Evolutionary conservation across 2,113 vertebrate genomes (phyloP), one percentile per base, ranked within the genome.

Genomic region (Beaufortia kweichowensis): DNA sequence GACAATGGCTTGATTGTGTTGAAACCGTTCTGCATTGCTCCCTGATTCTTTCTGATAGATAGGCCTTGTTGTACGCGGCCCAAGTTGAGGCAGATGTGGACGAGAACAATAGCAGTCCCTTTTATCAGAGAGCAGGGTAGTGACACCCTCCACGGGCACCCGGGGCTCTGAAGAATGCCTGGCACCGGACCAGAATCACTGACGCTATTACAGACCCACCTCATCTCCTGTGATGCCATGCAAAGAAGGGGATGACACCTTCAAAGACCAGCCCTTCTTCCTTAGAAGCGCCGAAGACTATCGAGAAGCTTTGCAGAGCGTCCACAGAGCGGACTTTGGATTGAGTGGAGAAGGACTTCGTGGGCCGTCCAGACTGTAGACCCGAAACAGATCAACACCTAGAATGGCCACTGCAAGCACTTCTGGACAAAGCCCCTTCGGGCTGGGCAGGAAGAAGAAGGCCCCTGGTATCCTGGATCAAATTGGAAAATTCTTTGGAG

Each of bases 61-160:
- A 86, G 90, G 89, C 89, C 91, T 94, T 95, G 94, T 98, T 98
- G 94, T 95, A 61, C 78, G 60, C 14, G 84, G 91, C 90, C 87
- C 39, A 56, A 78, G 84, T 76, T 78, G 91, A 92, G 91, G 93
- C 95, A 94, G 94, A 96, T 95, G 95, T 90, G 89, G 90, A 84
- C 87, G 88, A 85, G 93, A 94, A 98, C 97, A 99, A 98, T 97
- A 93, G 92, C 85, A 80, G 78, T 88, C 89, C 94, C 90, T 88
- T 90, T 74, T 41, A 79, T 84, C 90, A 87, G 94, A 93, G 94
- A 93, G 90, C 91, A 90, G 94, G 86, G 95, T 91, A 92, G 95
- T 92, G 97, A 96, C 97, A 95, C 96, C 95, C 94, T 90, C 95
- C 95, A 94, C 91, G 93, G 88, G 87, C 92, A 89, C 94, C 93